Percentiles rank a stretch among this genome's conserved stretches.
Evolutionary conservation across 1,140 invertebrate genomes (phyloP).

Genomic region (Drosophila pectinifera): DNA sequence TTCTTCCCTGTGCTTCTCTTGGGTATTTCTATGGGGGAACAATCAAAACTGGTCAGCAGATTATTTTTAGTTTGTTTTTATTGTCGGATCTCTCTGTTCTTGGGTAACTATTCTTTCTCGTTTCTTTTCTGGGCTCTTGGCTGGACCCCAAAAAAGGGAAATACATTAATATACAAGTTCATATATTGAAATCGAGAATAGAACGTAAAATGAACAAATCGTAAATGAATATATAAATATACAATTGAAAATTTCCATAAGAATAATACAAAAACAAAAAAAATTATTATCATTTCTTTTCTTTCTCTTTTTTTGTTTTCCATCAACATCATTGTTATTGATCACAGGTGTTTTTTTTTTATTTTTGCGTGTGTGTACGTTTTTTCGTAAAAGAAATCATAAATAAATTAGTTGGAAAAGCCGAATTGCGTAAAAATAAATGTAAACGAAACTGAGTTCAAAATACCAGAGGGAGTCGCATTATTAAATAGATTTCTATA

Average conservation of each 20-base stretch:
- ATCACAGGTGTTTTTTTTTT: constrained; percentile 63
- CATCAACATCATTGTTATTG: constrained; percentile 26
- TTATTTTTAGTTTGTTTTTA: constrained; percentile 54
- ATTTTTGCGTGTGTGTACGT: constrained; percentile 41
- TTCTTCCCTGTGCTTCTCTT: constrained; percentile 4
- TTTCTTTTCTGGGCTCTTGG: constrained; percentile 20
- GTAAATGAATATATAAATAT: constrained; percentile 23
- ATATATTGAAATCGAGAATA: constrained; percentile 48
- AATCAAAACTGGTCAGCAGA: constrained; percentile 41
- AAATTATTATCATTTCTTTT: constrained; percentile 21
- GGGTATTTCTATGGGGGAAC: background rate
- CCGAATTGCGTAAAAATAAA: constrained; percentile 50
- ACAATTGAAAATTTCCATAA: constrained; percentile 42
- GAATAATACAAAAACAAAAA: constrained; percentile 69
- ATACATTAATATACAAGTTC: constrained; percentile 52
- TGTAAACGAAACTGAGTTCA: constrained; percentile 73
- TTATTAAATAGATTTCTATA: constrained; percentile 2
- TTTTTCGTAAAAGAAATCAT: constrained; percentile 53
- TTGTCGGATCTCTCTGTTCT: constrained; percentile 54
- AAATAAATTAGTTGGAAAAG: constrained; percentile 52
- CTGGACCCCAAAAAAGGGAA: constrained; percentile 29
- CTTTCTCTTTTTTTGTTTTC: constrained; percentile 10
- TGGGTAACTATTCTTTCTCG: constrained; percentile 23
- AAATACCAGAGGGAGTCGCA: constrained; percentile 53
- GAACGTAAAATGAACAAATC: constrained; percentile 37